These are phyloP conservation scores for Copsychus sechellarum DNA, from an alignment of 2,113 vertebrate species.

Conservation along the genomic window DNA sequence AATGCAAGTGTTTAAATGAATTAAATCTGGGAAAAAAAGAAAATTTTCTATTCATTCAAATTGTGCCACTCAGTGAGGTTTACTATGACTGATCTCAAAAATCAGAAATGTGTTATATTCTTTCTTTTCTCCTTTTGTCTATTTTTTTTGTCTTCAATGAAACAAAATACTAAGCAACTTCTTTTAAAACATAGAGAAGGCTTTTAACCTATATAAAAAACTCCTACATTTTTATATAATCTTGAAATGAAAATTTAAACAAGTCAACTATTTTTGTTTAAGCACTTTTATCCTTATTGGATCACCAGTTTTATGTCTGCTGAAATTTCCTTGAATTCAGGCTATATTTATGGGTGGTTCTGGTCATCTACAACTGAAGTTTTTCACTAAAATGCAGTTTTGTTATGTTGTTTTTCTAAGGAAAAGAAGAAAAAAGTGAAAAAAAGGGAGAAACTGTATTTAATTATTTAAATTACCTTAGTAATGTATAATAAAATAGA, in stretches of 20 bases:
- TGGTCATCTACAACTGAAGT: background rate
- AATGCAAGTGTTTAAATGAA: background rate
- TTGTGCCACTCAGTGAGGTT: background rate
- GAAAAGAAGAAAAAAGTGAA: background rate
- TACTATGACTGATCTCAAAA: background rate
- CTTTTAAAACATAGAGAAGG: background rate
- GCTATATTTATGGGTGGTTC: background rate
- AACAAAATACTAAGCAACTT: background rate
- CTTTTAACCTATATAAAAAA: background rate
- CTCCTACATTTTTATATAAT: background rate
- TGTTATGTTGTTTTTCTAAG: background rate
- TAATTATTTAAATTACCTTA: background rate
- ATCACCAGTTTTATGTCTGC: background rate
- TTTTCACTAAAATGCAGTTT: background rate
- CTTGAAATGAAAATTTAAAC: background rate
- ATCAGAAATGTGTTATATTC: background rate
- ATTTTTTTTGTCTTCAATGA: background rate
- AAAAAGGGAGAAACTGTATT: background rate
- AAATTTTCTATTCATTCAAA: background rate
- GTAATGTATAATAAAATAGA: background rate
- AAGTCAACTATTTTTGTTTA: background rate
- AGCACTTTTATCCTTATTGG: background rate
- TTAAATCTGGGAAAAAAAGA: background rate
- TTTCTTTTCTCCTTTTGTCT: background rate
- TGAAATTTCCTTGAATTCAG: background rate